phyloP scores from a whole-genome alignment of 2,113 vertebrate species.

The Empidonax alnorum region DNA sequence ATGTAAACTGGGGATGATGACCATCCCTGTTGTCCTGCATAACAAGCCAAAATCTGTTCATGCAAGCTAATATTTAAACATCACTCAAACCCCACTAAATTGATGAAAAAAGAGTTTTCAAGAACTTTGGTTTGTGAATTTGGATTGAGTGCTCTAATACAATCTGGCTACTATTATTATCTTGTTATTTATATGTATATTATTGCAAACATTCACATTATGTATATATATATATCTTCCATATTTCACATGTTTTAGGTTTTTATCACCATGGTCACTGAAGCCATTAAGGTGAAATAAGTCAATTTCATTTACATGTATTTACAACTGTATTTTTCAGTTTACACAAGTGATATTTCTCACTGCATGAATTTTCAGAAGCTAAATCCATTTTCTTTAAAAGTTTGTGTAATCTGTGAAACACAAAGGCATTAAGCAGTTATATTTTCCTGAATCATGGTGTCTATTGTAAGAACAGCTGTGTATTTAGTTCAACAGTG shows the following conservation, averaged over 20 bases:
- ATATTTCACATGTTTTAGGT: neutral
- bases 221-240: neutral
- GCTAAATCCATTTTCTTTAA: neutral
- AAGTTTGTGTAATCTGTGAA: conserved; percentile 19
- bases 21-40: fast-evolving
- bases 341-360: conserved; percentile 9
- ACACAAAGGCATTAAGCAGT: conserved; percentile 12
- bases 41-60: neutral
- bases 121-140: neutral
- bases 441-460: neutral
- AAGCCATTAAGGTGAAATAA: neutral
- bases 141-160: neutral
- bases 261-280: neutral
- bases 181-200: neutral
- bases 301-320: neutral
- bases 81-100: neutral
- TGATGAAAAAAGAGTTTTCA: neutral
- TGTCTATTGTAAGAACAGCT: conserved; percentile 22
- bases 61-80: neutral
- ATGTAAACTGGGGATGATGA: neutral
- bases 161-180: neutral
- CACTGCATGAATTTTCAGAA: conserved; percentile 3
- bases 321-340: neutral
- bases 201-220: neutral
- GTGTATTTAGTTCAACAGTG: conserved; percentile 37